A percentile compares a stretch with the other conserved stretches of the same genome.
Evolutionary conservation across 2,797 vertebrate genomes (phyloP).

Genomic region (Hafferia zeledoni): DNA sequence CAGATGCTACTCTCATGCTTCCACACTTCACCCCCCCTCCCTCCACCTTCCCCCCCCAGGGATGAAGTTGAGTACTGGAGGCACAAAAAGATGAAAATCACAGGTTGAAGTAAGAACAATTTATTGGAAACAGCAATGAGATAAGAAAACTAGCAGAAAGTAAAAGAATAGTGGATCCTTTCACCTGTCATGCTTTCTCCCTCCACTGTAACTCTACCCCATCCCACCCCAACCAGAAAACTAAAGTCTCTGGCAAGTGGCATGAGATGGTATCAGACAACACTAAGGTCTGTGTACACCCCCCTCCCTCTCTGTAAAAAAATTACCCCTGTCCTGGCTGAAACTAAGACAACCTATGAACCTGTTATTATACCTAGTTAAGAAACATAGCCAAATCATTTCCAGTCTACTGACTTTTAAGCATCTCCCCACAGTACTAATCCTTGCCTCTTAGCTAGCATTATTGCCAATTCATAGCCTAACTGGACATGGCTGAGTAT

Average conservation of each 20-base stretch:
- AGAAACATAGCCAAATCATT: background rate
- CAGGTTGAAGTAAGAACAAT: background rate
- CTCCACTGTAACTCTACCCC: too few relatives aligned
- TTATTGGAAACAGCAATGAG: background rate
- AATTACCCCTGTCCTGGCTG: background rate
- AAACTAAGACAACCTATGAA: background rate
- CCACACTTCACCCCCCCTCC: background rate
- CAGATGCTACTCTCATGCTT: background rate
- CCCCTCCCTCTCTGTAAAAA: background rate
- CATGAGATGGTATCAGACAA: background rate
- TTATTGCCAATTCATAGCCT: background rate
- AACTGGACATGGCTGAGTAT: background rate
- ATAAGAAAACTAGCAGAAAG: background rate
- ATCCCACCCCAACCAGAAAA: background rate
- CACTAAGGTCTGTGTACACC: background rate
- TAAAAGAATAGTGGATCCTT: background rate
- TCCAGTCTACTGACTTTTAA: background rate
- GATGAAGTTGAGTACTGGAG: background rate
- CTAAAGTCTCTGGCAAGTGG: background rate
- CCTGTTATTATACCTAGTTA: background rate
- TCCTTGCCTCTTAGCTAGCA: background rate
- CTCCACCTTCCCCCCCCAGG: too few relatives aligned
- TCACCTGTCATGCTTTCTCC: background rate
- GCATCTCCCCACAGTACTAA: rapidly evolving
- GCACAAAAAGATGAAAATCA: background rate